A percentile compares a stretch with the other conserved stretches of the same genome.
Evolutionary conservation across 2,113 vertebrate species (phyloP).

Genomic region (Spermophilus dauricus): DNA sequence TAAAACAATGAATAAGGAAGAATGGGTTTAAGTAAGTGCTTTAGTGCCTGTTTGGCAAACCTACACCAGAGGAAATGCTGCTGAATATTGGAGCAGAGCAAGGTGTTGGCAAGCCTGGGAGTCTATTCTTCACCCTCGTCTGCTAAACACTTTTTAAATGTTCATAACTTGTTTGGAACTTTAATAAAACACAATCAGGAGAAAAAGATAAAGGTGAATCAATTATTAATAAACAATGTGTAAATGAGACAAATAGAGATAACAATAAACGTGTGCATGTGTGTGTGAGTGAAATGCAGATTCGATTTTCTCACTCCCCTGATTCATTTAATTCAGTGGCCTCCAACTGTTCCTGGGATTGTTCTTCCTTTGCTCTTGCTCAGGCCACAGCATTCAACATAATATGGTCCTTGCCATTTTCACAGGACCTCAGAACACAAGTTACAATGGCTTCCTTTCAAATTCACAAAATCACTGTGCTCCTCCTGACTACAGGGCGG

Average conservation of each 20-base stretch:
- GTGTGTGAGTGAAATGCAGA: not conserved
- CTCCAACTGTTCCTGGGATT: not conserved
- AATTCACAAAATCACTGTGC: not conserved
- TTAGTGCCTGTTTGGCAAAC: not conserved
- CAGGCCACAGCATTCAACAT: not conserved
- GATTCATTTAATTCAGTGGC: too few relatives aligned
- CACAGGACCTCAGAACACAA: not conserved
- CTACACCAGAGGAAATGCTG: not conserved
- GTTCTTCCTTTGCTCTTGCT: not conserved
- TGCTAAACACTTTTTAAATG: not conserved
- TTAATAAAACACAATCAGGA: not conserved
- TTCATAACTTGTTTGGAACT: not conserved
- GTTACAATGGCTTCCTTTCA: not conserved
- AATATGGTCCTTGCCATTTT: rapidly evolving
- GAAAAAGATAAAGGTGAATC: not conserved
- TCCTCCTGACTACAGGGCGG: rapidly evolving
- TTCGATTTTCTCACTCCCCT: not conserved
- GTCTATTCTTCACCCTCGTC: not conserved
- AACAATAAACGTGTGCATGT: not conserved
- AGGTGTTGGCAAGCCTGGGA: not conserved
- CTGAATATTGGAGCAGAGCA: not conserved
- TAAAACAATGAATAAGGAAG: not conserved
- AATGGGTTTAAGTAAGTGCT: not conserved
- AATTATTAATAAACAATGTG: not conserved
- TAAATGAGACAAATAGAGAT: not conserved